Conservation (phyloP, 2,797 vertebrate species). For the Sebastes iracundus region DNA sequence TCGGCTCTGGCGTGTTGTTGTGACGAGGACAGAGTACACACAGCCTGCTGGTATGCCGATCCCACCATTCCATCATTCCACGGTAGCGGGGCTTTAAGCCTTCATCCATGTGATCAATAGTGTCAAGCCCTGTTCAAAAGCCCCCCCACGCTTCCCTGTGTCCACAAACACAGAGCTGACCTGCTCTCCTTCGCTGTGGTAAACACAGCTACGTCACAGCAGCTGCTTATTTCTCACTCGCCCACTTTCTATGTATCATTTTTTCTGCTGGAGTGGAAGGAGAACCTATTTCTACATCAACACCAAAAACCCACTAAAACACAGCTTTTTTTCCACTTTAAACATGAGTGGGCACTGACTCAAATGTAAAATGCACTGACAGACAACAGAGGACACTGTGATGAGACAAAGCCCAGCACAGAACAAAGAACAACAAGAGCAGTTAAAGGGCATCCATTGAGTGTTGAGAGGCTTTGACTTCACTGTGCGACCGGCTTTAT, state of each 20-base stretch:
- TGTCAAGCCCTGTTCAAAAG: conserved; percentile 31
- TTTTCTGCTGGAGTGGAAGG: neutral
- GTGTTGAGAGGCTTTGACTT: conserved; percentile 56
- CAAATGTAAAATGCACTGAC: conserved; percentile 12
- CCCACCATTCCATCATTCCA: conserved; percentile 42
- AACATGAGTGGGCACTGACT: neutral
- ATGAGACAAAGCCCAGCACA: conserved; percentile 45
- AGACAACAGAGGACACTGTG: conserved; percentile 36
- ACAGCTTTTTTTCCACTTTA: conserved; percentile 14
- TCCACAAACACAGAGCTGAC: conserved; percentile 29
- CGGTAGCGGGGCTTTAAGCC: conserved; percentile 46
- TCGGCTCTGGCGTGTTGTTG: conserved; percentile 45
- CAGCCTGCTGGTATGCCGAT: conserved; percentile 54
- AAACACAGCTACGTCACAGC: conserved; percentile 52
- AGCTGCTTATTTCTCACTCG: conserved; percentile 25
- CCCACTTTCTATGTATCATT: neutral
- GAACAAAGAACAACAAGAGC: conserved; percentile 48
- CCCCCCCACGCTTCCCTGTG: conserved; percentile 29
- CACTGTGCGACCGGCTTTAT: conserved; percentile 59
- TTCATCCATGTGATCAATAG: conserved; percentile 61
- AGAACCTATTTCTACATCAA: neutral
- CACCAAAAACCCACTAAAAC: neutral
- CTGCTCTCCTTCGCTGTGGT: conserved; percentile 20
- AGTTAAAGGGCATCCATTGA: conserved; percentile 47
- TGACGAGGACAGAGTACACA: conserved; percentile 60